Percentiles rank a stretch among this genome's conserved stretches.
Evolutionary conservation across 2,888 invertebrate species (phyloP).

Genomic region (Cepaea hortensis): DNA sequence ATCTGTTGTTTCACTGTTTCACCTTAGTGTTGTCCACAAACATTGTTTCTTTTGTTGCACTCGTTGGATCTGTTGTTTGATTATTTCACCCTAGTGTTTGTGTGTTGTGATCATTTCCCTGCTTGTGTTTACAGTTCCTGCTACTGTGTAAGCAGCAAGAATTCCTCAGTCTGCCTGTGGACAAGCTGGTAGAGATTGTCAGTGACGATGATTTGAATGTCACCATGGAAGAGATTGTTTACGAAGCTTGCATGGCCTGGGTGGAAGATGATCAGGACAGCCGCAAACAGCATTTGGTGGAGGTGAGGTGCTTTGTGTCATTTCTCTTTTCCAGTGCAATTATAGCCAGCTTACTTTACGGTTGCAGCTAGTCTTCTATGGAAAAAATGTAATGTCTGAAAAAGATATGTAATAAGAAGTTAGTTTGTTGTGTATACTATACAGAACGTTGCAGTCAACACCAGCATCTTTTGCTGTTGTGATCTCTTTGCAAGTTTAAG

Average conservation of each 20-base stretch:
- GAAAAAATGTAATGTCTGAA: too few species aligned
- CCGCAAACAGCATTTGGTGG: not conserved
- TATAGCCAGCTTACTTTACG: not conserved
- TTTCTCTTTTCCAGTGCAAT: too few species aligned
- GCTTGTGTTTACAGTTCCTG: slow-evolving; percentile 36
- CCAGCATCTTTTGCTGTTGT: too few species aligned
- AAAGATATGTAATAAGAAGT: too few species aligned
- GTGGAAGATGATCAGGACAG: slow-evolving; percentile 3
- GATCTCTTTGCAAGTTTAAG: too few species aligned
- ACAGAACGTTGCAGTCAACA: too few species aligned
- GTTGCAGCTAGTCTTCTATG: not conserved
- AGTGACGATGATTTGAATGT: slow-evolving; percentile 72
- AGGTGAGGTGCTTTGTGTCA: not conserved
- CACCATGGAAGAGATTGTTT: slow-evolving; percentile 69
- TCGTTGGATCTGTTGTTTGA: not conserved
- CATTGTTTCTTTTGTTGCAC: not conserved
- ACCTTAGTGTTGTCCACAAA: not conserved
- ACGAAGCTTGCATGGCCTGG: slow-evolving; percentile 65
- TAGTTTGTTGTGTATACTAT: too few species aligned
- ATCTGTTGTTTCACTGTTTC: not conserved
- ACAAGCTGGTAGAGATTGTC: slow-evolving; percentile 73
- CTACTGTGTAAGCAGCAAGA: slow-evolving; percentile 69
- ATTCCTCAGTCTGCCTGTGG: slow-evolving; percentile 70
- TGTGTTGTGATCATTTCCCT: not conserved
- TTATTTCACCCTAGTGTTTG: not conserved